phyloP scores from a whole-genome alignment of 2,797 vertebrate genomes.

The Pitangus sulphuratus region DNA sequence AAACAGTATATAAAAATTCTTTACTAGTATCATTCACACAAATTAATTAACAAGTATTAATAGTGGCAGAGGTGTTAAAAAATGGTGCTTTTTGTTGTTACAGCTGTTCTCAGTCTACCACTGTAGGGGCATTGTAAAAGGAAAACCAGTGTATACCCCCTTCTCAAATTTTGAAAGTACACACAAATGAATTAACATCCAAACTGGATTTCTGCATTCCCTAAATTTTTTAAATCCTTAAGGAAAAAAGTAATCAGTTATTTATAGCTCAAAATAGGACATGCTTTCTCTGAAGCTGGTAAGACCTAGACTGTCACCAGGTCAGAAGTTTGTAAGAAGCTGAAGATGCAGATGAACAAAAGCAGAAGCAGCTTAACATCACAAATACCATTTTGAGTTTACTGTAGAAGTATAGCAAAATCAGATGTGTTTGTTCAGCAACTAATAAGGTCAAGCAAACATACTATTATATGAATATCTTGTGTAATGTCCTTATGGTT shows the following conservation, averaged over 20 bases:
- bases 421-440: not conserved
- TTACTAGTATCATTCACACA: not conserved
- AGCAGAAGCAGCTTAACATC: not conserved
- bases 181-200: not conserved
- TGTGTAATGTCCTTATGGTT: not conserved
- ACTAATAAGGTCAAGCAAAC: not conserved
- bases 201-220: not conserved
- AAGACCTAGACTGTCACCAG: not conserved
- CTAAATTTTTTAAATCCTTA: not conserved
- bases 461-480: not conserved
- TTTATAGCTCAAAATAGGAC: not conserved
- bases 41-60: conserved; percentile 3
- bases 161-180: not conserved
- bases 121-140: not conserved
- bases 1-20: not conserved
- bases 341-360: not conserved
- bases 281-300: not conserved
- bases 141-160: not conserved
- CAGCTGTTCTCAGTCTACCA: not conserved
- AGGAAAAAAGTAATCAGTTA: not conserved
- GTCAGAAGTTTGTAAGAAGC: not conserved
- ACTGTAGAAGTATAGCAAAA: not conserved
- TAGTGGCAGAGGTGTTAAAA: not conserved
- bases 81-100: not conserved
- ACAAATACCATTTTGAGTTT: not conserved